phyloP scores from a whole-genome alignment of 2,113 vertebrate species.

The Sebastes schlegelii region DNA sequence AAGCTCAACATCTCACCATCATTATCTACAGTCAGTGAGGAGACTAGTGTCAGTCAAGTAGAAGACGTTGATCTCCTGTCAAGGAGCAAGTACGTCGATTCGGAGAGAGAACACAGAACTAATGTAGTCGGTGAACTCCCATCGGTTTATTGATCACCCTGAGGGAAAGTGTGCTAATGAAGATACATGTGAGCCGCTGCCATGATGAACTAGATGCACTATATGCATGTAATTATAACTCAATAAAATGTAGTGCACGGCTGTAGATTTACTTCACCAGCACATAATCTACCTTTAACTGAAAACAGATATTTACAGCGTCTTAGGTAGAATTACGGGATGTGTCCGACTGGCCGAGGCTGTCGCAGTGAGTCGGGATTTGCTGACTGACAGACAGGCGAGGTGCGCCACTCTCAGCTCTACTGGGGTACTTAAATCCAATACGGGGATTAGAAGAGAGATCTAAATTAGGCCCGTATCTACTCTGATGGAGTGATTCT shows the following conservation, averaged over 20 bases:
- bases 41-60: constrained; percentile 42
- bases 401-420: constrained; percentile 17
- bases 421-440: constrained; percentile 59
- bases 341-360: constrained; percentile 4
- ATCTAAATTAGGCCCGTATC: constrained; percentile 59
- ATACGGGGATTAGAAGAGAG: constrained; percentile 61
- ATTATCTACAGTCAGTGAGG: constrained; percentile 9
- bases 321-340: neutral
- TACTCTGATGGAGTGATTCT: constrained; percentile 57
- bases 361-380: neutral
- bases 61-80: constrained; percentile 44
- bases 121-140: constrained; percentile 29
- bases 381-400: neutral
- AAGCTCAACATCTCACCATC: constrained; percentile 22
- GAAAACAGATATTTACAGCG: neutral
- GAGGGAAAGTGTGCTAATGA: constrained; percentile 51
- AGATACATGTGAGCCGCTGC: constrained; percentile 37
- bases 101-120: constrained; percentile 8
- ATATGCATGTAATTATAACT: neutral
- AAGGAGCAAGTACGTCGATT: constrained; percentile 14
- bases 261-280: neutral
- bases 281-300: neutral
- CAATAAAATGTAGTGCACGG: neutral
- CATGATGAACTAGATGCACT: neutral
- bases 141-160: constrained; percentile 59